Percentiles rank a stretch among this genome's conserved stretches.
These are phyloP conservation scores for Aradus depressus DNA, from an alignment of 2,888 invertebrate species.

Conservation along the genomic window DNA sequence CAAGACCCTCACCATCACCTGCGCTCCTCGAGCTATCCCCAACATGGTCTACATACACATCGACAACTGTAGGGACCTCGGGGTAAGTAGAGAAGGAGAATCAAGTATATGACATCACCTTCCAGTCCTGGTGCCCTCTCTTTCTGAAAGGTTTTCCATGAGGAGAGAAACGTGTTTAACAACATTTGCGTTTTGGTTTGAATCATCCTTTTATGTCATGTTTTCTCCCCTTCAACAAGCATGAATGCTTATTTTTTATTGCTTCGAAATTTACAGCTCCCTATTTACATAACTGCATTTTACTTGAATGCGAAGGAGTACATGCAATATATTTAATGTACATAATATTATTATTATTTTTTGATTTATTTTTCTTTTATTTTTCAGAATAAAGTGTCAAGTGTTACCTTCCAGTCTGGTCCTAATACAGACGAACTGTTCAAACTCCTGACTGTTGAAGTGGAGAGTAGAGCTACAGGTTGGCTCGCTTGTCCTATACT, in stretches of 20 bases:
- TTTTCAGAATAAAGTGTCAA: constrained; percentile 76
- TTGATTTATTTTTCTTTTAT: constrained; percentile 1
- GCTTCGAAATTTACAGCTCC: no score
- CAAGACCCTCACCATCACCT: constrained; percentile 66
- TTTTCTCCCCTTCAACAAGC: constrained; percentile 7
- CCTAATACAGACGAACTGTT: constrained; percentile 67
- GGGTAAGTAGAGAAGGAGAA: no score
- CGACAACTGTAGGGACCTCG: constrained; percentile 87
- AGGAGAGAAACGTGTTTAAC: no score
- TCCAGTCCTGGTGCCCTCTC: no score
- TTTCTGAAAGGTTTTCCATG: no score
- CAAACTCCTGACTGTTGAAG: constrained; percentile 70
- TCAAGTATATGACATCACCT: no score
- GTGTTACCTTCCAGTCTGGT: constrained; percentile 75
- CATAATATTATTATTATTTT: background rate
- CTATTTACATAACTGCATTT: no score
- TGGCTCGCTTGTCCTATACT: constrained; percentile 83
- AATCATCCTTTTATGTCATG: no score
- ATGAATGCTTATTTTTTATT: background rate
- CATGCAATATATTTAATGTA: background rate
- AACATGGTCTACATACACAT: constrained; percentile 76
- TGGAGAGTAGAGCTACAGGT: constrained; percentile 71
- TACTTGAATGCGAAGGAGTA: background rate
- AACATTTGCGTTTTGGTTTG: no score
- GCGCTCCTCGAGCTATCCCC: constrained; percentile 52